phyloP scores from a whole-genome alignment of 2,113 vertebrate species.

The Alethe diademata region DNA sequence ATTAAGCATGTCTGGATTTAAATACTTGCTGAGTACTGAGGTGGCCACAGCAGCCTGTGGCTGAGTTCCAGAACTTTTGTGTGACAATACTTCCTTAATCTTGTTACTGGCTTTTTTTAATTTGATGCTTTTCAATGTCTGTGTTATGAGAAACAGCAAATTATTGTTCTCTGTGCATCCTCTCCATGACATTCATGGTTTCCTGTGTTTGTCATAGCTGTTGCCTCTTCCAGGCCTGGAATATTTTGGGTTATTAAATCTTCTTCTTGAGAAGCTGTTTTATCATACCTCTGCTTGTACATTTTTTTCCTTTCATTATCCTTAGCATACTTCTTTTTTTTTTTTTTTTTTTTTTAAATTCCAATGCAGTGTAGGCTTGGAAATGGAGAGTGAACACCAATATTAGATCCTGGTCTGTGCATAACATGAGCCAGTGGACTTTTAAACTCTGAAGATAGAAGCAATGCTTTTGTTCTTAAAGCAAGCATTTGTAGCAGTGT shows the following conservation, averaged over 20 bases:
- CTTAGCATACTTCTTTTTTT: background rate
- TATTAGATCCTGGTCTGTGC: background rate
- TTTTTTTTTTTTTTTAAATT: background rate
- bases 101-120: background rate
- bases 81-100: background rate
- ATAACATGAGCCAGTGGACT: background rate
- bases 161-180: background rate
- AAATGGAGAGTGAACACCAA: background rate
- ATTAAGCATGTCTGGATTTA: background rate
- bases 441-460: background rate
- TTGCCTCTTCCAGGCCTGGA: background rate
- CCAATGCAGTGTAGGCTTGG: background rate
- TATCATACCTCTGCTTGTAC: background rate
- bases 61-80: background rate
- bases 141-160: background rate
- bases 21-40: background rate
- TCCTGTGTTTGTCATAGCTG: background rate
- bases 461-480: background rate
- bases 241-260: background rate
- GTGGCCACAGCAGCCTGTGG: background rate
- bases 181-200: background rate
- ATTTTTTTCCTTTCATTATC: background rate
- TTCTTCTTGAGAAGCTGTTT: background rate
- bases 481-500: background rate
- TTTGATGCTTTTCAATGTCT: background rate